phyloP scores from a whole-genome alignment of 2,888 invertebrate species.

The Zeuzera pyrina region DNA sequence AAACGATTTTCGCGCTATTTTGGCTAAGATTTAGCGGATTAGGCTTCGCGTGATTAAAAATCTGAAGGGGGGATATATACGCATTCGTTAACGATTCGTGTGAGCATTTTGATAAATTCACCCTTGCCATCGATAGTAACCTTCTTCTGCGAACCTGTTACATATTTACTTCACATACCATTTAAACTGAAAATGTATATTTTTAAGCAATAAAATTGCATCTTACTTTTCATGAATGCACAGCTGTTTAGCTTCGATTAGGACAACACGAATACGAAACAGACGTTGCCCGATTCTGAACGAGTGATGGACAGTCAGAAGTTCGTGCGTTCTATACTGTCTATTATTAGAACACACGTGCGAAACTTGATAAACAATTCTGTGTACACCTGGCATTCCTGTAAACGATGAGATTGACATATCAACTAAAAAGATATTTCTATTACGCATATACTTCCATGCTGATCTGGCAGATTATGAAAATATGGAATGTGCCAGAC shows the following conservation, averaged over 20 bases:
- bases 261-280: constrained; percentile 40
- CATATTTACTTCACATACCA: no score
- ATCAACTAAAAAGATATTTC: no score
- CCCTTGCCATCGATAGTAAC: constrained; percentile 11
- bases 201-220: no score
- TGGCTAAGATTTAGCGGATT: constrained; percentile 69
- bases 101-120: constrained; percentile 50
- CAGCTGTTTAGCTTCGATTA: constrained; percentile 32
- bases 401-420: no score
- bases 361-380: constrained; percentile 60
- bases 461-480: no score
- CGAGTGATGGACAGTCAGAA: constrained; percentile 60
- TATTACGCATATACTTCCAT: no score
- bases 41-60: constrained; percentile 63
- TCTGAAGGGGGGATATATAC: constrained; percentile 42
- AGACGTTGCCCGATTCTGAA: constrained; percentile 43
- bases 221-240: constrained; percentile 11
- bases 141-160: no score
- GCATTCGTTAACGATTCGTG: constrained; percentile 39
- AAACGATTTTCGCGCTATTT: constrained; percentile 72
- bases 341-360: constrained; percentile 61
- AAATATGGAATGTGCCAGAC: no score
- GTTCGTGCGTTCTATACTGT: constrained; percentile 34
- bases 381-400: constrained; percentile 43
- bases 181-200: background rate